A percentile compares a stretch with the other conserved stretches of the same genome.
Conservation (phyloP, 64 coral and sea anemone species). For the Stichodactyla mertensii region DNA sequence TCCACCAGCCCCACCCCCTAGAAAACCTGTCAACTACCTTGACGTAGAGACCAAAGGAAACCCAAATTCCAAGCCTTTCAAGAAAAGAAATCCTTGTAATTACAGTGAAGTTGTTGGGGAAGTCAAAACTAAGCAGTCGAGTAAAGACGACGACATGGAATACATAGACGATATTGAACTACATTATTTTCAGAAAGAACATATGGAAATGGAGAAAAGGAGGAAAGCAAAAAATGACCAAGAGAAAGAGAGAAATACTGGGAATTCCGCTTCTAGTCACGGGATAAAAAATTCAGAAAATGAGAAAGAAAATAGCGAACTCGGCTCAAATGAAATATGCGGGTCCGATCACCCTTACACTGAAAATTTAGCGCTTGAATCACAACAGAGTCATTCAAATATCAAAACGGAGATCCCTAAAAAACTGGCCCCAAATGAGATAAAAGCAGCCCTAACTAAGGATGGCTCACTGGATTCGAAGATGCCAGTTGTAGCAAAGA, state of each 20-base stretch:
- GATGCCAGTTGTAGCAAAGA: neutral
- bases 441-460: neutral
- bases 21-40: neutral
- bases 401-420: too few relatives aligned
- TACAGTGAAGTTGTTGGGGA: neutral
- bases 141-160: conserved; percentile 8
- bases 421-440: too few relatives aligned
- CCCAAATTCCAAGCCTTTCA: neutral
- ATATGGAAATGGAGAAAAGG: neutral
- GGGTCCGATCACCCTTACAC: too few relatives aligned
- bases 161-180: conserved; percentile 1
- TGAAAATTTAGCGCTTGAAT: too few relatives aligned
- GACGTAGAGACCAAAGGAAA: neutral
- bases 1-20: neutral
- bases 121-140: neutral
- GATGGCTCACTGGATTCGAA: neutral
- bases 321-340: neutral
- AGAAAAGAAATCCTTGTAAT: neutral
- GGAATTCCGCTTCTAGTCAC: neutral
- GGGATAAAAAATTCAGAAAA: neutral
- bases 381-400: too few relatives aligned
- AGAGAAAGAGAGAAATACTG: neutral
- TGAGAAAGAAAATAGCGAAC: neutral
- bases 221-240: neutral
- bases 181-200: conserved; percentile 9